Base-by-base conservation (phyloP, 2,888 invertebrate species). In the Tenthredo mesomela region DNA sequence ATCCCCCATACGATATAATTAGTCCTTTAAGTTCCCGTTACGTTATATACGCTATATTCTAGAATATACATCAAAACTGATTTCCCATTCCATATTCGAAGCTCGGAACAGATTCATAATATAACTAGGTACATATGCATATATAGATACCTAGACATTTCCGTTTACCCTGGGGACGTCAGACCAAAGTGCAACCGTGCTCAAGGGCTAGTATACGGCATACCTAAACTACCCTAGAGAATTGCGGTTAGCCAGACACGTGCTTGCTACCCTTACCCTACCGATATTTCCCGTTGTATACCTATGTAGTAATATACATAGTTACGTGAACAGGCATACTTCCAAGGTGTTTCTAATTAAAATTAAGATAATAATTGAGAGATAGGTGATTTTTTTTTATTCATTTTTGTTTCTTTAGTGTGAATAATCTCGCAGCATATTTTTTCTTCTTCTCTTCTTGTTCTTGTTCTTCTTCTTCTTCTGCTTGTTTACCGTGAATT, bases 181-280 rank as follows among this genome's bases (percentile, higher is more conserved):
- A 73, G n/a, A 43, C 71, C 71, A 29, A 43, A 73, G 71, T 73
- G 71, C 71, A 43, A 73, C 71, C 43, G 71, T 73, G 71, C 71
- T 43, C 43, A 73, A 73, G 71, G 71, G 71, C 21, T 18, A n/a
- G 71, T 71, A 40, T 65, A 65, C 71, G 37, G 71, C 40, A 37
- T 73, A 29, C 43, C 37, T 54, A 43, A 43, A 73, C 71, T 73
- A 73, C 71, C 43, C 71, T 25, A 43, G 71, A 43, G 71, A 73
- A 73, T 73, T 73, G 37, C 43, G 71, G 40, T 43, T 5, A 40
- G 43, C 43, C 43, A 43, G 21, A 73, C 71, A 73, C 43, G 71
- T 43, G 43, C 40, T 25, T 5, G 37, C 71, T 25, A 43, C 71
- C 71, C n/a, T 25, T 40, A 25, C 43, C 71, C 37, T 37, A 5